Percentiles rank a stretch among this genome's conserved stretches.
phyloP scores from a whole-genome alignment of 2,113 vertebrate species.

The Coregonus clupeaformis region DNA sequence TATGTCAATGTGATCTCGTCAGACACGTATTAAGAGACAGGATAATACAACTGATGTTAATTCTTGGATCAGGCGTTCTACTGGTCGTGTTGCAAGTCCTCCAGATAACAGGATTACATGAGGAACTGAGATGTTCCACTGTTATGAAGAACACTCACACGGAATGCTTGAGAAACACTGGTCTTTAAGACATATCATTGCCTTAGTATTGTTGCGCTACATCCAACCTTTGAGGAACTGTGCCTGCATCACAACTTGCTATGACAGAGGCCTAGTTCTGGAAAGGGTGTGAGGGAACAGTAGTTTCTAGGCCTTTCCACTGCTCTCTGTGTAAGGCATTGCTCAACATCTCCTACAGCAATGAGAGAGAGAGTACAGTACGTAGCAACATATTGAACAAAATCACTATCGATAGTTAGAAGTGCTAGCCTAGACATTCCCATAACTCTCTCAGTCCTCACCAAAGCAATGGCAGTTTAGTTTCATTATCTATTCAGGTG shows the following conservation, averaged over 20 bases:
- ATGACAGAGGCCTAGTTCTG: background rate
- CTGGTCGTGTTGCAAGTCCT: constrained; percentile 14
- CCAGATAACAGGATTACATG: constrained; percentile 6
- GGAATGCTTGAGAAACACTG: constrained; percentile 1
- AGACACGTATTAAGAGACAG: background rate
- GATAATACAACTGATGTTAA: background rate
- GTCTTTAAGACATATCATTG: background rate
- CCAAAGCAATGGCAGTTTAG: constrained; percentile 20
- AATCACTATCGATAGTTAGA: constrained; percentile 40
- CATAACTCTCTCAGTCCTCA: constrained; percentile 31
- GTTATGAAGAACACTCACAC: background rate
- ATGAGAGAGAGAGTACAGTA: constrained; percentile 28
- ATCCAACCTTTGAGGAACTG: background rate
- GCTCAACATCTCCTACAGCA: constrained; percentile 4
- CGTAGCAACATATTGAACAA: constrained; percentile 27
- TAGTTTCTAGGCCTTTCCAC: background rate
- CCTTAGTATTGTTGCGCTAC: background rate
- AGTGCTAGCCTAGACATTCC: constrained; percentile 34
- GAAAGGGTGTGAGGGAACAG: background rate
- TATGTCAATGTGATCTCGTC: background rate
- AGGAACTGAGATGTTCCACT: constrained; percentile 16
- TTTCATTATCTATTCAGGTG: background rate
- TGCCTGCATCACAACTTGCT: background rate
- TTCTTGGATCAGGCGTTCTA: background rate
- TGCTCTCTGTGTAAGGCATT: constrained; percentile 32